Evolutionary conservation across 2,797 vertebrate species (phyloP).

Genomic region (Pelobates cultripes): DNA sequence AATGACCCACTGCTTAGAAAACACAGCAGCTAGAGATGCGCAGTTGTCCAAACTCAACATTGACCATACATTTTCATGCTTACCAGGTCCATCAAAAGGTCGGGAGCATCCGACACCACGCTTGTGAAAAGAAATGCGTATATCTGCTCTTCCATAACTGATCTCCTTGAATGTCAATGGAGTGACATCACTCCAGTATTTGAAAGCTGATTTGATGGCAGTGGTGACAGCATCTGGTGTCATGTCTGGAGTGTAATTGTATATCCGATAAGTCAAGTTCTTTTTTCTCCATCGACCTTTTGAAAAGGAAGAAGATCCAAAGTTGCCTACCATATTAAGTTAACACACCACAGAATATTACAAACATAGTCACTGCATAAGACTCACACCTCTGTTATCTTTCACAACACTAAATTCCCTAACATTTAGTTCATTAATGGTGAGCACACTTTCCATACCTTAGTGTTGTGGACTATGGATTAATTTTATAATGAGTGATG

Average conservation of each 20-base stretch:
- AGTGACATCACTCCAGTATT: constrained; percentile 82
- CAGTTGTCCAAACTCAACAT: too few species aligned
- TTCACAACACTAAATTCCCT: too few species aligned
- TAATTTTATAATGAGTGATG: too few species aligned
- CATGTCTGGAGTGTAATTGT: constrained; percentile 82
- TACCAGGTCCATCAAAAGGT: constrained; percentile 85
- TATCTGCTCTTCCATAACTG: constrained; percentile 76
- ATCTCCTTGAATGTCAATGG: constrained; percentile 82
- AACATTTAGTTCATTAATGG: too few species aligned
- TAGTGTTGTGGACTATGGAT: too few species aligned
- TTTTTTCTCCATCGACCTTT: constrained; percentile 83
- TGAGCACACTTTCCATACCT: too few species aligned
- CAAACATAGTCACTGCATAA: too few species aligned
- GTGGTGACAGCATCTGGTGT: constrained; percentile 60
- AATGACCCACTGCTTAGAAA: too few species aligned
- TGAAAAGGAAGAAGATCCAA: neutral
- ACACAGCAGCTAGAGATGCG: too few species aligned
- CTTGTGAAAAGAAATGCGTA: constrained; percentile 83
- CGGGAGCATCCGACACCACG: constrained; percentile 69
- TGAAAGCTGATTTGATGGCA: constrained; percentile 80
- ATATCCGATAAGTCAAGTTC: constrained; percentile 81
- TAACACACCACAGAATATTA: too few species aligned
- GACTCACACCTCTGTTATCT: too few species aligned
- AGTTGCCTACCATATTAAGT: neutral
- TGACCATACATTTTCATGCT: constrained; percentile 35